Percentiles rank a stretch among this genome's conserved stretches.
These are phyloP conservation scores for Lasioglossum albipes DNA, from an alignment of 1,140 invertebrate species.

Conservation along the genomic window DNA sequence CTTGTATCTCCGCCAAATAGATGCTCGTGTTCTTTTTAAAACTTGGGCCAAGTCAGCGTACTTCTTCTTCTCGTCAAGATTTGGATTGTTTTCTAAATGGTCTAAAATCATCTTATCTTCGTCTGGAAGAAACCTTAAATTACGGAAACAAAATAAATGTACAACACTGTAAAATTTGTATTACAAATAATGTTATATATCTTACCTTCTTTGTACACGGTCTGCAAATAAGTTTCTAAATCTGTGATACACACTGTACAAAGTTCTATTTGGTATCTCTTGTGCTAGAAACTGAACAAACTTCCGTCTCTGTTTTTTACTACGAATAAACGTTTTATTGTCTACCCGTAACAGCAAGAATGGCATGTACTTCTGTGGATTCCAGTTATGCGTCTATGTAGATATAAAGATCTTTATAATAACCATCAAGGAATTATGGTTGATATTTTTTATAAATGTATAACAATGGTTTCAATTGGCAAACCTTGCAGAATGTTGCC, in stretches of 20 bases:
- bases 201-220: conserved; percentile 63
- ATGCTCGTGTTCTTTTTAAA: conserved; percentile 70
- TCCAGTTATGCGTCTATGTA: conserved; percentile 66
- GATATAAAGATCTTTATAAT: conserved; percentile 9
- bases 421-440: not conserved
- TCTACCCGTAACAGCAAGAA: conserved; percentile 60
- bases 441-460: not conserved
- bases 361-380: conserved; percentile 41
- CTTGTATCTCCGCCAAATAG: conserved; percentile 72
- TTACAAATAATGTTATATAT: not conserved
- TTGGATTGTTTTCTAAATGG: conserved; percentile 56
- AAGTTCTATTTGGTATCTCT: conserved; percentile 65
- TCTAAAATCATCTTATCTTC: conserved; percentile 70
- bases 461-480: not conserved
- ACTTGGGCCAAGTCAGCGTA: conserved; percentile 67
- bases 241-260: conserved; percentile 71
- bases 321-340: conserved; percentile 39
- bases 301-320: conserved; percentile 53
- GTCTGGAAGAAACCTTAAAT: conserved; percentile 34
- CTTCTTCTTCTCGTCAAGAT: conserved; percentile 52
- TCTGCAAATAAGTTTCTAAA: conserved; percentile 62
- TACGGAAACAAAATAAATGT: conserved; percentile 5
- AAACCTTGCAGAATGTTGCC: conserved; percentile 70
- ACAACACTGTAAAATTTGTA: not conserved
- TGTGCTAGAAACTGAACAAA: conserved; percentile 72